Percentiles rank a stretch among this genome's conserved stretches.
phyloP scores from a whole-genome alignment of 2,888 invertebrate genomes.

The Catocala sponsa region DNA sequence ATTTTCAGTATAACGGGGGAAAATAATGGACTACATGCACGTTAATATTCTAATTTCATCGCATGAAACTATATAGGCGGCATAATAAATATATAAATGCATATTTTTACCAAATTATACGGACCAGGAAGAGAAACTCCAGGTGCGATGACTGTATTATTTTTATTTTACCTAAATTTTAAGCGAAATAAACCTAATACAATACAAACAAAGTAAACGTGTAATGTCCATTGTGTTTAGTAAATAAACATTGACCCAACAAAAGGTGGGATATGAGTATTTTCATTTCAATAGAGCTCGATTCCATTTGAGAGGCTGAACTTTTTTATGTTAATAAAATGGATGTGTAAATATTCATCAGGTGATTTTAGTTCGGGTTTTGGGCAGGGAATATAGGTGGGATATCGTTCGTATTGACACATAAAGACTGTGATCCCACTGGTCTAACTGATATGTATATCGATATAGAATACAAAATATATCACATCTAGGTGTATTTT shows the following conservation, averaged over 20 bases:
- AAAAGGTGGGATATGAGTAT: constrained; percentile 41
- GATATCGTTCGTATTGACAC: neutral
- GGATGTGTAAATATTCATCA: constrained; percentile 24
- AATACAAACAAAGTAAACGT: constrained; percentile 36
- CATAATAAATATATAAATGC: too few species aligned
- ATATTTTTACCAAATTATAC: too few species aligned
- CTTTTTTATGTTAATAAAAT: constrained; percentile 40
- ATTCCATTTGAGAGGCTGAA: constrained; percentile 26
- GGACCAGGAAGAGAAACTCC: too few species aligned
- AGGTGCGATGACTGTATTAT: too few species aligned
- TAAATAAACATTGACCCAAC: constrained; percentile 30
- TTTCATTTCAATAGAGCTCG: constrained; percentile 43
- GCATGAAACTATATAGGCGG: too few species aligned
- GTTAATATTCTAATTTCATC: too few species aligned
- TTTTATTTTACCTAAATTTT: neutral
- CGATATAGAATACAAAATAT: too few species aligned
- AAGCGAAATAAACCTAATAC: constrained; percentile 32
- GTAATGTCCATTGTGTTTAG: constrained; percentile 41
- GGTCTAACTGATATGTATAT: neutral
- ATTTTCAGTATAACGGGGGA: too few species aligned
- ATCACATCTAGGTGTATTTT: too few species aligned
- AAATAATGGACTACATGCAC: too few species aligned
- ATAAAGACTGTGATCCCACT: neutral
- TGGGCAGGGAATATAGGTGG: constrained; percentile 1
- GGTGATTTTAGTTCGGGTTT: constrained; percentile 16